Base-by-base conservation (phyloP, 2,797 vertebrate species). In the Clarias laeviceps region DNA sequence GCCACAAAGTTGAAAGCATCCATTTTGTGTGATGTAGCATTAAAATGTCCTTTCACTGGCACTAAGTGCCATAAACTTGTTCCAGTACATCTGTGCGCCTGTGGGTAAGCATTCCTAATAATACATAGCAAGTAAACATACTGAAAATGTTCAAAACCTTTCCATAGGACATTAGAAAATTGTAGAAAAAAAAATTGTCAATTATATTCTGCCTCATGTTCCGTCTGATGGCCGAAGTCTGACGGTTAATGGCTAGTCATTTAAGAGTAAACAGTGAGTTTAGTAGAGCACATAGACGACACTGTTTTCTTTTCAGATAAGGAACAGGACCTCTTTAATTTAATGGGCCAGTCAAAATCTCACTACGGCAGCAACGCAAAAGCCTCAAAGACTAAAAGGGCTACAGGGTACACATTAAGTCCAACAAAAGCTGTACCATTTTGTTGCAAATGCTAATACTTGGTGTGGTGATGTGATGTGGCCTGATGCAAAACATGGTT, bases 291-390 rank as follows among this genome's bases (percentile, higher is more conserved):
- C 37, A 37, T 37, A 78, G 76, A 40, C 29, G 24, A n/a, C 57
- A 79, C 32, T 40, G 20, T 59, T 78, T 45, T 61, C 76, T 61
- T 7, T 78, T 61, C 32, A n/a, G 76, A 78, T 79, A 79, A 79
- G 22, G 57, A 17, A 62, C 29, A 59, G 29, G 29, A 78, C 56
- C n/a, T n/a, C 37, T 62, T 61, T 62, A 62, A 32, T 59, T 34
- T 59, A 61, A 78, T n/a, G 76, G 61, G 56, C 29, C 76, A 40
- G 57, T 62, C 76, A 37, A 24, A 29, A 77, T 9, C 9, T 6
- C 74, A 59, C 74, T 14, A 78, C 20, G 0, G 56, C 17, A 62
- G 32, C 32, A 40, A 57, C 8, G 57, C 54, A 32, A 76, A 76
- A 79, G 76, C 57, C 12, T 62, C 57, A 37, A 62, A 62, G 32